Evolutionary conservation across 1,140 invertebrate genomes (phyloP), one percentile per base, ranked within the genome.

Genomic region (Polypedilum pembai): DNA sequence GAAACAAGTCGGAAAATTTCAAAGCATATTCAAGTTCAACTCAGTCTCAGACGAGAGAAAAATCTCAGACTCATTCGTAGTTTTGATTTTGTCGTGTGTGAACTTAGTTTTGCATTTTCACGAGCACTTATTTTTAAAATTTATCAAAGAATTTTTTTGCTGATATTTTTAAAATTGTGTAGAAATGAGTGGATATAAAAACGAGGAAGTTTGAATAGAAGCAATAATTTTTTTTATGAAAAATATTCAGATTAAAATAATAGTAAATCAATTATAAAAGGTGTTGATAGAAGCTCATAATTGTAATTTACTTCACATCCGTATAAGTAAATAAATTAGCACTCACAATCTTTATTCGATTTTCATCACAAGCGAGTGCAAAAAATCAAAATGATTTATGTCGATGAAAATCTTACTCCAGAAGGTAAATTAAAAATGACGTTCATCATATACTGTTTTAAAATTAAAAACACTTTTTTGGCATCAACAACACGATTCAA

Each of bases 71-170:
- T 56, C n/a, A 56, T 56, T 56, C 45, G 45, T n/a, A 56, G 45
- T 56, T 56, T 56, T 56, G 45, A 56, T 56, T 56, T 56, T 56
- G 45, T 56, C 45, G 45, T 56, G 45, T 56, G 45, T 56, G 45
- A 56, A 56, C 45, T 56, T 56, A n/a, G 12, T 56, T 45, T 56
- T 56, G 24, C 24, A 56, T 12, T 56, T 56, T 56, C 45, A 56
- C 45, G 45, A 56, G 45, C 45, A 56, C 12, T 56, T 56, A 56
- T 56, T 56, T 56, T 15, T 56, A 33, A 33, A 33, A 33, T 33
- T 33, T 33, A 33, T 33, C 24, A 33, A 33, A 33, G 5, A 5
- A 33, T 3, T 33, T 33, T 33, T 33, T 33, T 5, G 24, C 24
- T 33, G 24, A 33, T 33, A 33, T 33, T 33, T 33, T 33, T 33